A percentile compares a stretch with the other conserved stretches of the same genome.
Evolutionary conservation across 2,113 vertebrate genomes (phyloP).

Genomic region (Triplophysa siluroides): DNA sequence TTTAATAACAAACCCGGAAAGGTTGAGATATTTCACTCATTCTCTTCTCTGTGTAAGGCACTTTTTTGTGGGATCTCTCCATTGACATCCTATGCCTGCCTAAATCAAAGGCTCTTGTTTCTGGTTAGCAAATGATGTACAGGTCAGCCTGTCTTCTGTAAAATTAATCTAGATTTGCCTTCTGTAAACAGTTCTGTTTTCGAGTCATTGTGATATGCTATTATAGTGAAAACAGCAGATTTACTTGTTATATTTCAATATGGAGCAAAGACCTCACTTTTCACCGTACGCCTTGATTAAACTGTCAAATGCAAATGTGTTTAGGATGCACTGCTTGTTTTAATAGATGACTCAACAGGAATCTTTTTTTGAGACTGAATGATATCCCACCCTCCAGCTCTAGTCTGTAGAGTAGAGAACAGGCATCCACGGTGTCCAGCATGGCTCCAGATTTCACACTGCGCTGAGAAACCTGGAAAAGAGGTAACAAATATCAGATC

Average conservation of each 20-base stretch:
- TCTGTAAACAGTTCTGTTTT: background rate
- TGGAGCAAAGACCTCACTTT: background rate
- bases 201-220: background rate
- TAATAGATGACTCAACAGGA: background rate
- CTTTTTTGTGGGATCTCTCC: too few species aligned
- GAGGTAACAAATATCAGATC: background rate
- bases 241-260: background rate
- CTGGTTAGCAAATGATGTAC: too few species aligned
- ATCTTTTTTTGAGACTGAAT: background rate
- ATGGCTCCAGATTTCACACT: constrained; percentile 74
- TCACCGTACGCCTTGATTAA: background rate
- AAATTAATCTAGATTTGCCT: background rate
- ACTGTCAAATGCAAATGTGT: background rate
- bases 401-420: constrained; percentile 88
- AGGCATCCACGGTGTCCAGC: constrained; percentile 84
- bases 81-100: too few species aligned
- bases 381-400: constrained; percentile 87
- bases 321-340: too few species aligned
- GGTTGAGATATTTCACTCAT: too few species aligned
- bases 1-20: too few species aligned
- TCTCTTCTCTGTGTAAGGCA: too few species aligned
- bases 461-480: constrained; percentile 75
- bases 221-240: background rate
- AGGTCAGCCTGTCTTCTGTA: background rate
- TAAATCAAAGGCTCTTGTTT: too few species aligned